Evolutionary conservation across 2,888 invertebrate species (phyloP), one percentile per base, ranked within the genome.

Genomic region (Litoditis marina): DNA sequence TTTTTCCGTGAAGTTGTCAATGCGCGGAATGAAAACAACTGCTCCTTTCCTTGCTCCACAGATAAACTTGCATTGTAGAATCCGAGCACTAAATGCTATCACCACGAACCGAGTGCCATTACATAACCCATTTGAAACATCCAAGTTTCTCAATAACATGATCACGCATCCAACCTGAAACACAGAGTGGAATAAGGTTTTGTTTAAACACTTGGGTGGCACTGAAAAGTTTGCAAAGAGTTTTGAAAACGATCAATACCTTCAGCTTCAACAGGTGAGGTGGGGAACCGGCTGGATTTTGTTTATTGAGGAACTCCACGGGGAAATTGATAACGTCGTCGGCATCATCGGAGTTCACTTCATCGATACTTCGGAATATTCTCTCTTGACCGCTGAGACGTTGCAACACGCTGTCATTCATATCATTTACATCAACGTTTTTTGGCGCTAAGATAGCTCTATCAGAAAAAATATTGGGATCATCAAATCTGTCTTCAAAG

Each of bases 231-330:
- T n/a, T n/a, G n/a, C n/a, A n/a, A n/a, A n/a, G n/a, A n/a, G n/a
- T n/a, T n/a, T n/a, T n/a, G n/a, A n/a, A n/a, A n/a, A n/a, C n/a
- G n/a, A n/a, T n/a, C n/a, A n/a, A n/a, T n/a, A n/a, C n/a, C n/a
- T n/a, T n/a, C n/a, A n/a, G n/a, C n/a, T n/a, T n/a, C n/a, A n/a
- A n/a, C n/a, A n/a, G n/a, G 25, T 67, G 66, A 1, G 63, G 63
- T 22, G 63, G 60, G 7, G 63, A 46, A 19, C 34, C 52, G 7
- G 66, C 46, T 11, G 66, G 66, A 11, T 34, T 56, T 36, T 63
- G 28, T 13, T 28, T 0, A 36, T 63, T 57, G 30, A 64, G 50
- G 5, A 57, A 60, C 31, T 64, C 60, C 1, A 47, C 53, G 0
- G 63, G 34, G 25, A 49, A 54, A 34, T 53, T 51, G 5, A 19